phyloP scores from a whole-genome alignment of 2,888 invertebrate species.

The Calliopum simillimum region DNA sequence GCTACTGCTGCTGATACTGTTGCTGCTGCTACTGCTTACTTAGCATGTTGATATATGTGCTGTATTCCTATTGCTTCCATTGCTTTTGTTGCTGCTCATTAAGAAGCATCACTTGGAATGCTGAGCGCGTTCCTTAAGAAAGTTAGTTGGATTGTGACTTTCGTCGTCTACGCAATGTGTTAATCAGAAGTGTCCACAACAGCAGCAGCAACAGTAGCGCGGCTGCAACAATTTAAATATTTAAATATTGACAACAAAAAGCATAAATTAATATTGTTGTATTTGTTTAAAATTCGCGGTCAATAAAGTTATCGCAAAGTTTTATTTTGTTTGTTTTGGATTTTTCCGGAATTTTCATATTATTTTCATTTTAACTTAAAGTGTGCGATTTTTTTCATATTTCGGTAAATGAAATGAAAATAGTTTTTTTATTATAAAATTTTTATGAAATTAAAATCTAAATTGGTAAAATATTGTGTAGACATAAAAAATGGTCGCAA shows the following conservation, averaged over 20 bases:
- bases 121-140: constrained; percentile 56
- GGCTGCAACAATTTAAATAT: neutral
- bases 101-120: constrained; percentile 40
- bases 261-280: neutral
- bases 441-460: no score
- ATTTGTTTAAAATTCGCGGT: constrained; percentile 1
- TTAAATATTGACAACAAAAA: neutral
- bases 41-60: neutral
- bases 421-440: no score
- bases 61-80: neutral
- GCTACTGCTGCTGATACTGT: neutral
- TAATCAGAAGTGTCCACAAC: constrained; percentile 16
- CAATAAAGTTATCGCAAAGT: neutral
- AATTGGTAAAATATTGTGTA: no score
- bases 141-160: constrained; percentile 56
- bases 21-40: constrained; percentile 14
- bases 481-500: constrained; percentile 19
- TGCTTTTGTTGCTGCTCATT: constrained; percentile 32
- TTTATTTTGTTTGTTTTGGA: no score
- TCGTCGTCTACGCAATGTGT: constrained; percentile 46
- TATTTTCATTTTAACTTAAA: no score
- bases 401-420: no score
- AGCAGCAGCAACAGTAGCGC: constrained; percentile 1
- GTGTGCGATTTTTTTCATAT: no score
- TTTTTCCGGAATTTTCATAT: no score